Base-by-base conservation (phyloP, 1,140 invertebrate genomes). In the fruit fly (Drosophila melanogaster) region DNA sequence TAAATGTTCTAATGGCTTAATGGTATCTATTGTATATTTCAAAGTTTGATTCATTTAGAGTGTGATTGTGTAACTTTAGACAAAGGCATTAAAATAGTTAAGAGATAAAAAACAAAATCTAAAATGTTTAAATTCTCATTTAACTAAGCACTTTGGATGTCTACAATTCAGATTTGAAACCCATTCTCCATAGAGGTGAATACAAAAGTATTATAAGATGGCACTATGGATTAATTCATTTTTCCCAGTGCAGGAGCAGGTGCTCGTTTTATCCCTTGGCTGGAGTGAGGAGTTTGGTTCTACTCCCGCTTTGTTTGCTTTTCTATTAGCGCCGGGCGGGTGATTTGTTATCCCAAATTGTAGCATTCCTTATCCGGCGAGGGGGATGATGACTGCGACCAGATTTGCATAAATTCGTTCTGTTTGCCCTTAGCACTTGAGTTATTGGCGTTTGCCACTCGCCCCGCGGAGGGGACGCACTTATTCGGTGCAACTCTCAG, bases 381-480 rank as follows among this genome's bases (percentile, higher is more conserved):
- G n/a, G 60, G 79, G 79, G 79, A 78, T 78, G 79, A 78, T 78
- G 79, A 37, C 46, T 56, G 50, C 10, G 43, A 51, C 11, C 57
- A 58, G 75, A 89, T 89, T 89, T 89, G 79, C 84, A 89, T 87
- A 89, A 84, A 81, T 69, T 71, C 44, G 66, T 55, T 57, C 50
- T 50, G 69, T 84, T 84, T 70, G 72, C 66, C 79, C 64, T 89
- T 80, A 84, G 89, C 84, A 87, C 84, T 87, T 79, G 79, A 87
- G 69, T 89, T 87, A 87, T 87, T 77, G 84, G 43, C 74, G 58
- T 54, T 69, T 57, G 57, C 8, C 46, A 37, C 14, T 41, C 17
- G 37, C 26, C 64, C 64, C 46, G 22, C 43, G 35, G 15, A 19
- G n/a, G 11, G 8, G 17, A 35, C n/a, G 40, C 47, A 56, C 44